phyloP scores from a whole-genome alignment of 2,797 vertebrate genomes.

The Coendou prehensilis region DNA sequence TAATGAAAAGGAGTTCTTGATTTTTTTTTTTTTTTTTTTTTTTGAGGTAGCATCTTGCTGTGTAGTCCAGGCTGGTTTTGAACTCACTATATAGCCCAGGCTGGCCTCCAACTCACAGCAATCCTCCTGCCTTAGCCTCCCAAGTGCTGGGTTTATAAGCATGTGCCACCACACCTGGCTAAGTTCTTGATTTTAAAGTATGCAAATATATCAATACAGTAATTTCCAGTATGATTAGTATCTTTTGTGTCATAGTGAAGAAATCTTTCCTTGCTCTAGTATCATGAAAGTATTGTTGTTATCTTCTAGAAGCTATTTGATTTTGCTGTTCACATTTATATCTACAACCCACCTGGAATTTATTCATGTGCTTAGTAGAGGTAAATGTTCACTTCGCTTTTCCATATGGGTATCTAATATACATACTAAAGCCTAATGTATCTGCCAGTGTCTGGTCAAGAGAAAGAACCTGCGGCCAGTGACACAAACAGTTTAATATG shows the following conservation, averaged over 20 bases:
- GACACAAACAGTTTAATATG: slow-evolving; percentile 49
- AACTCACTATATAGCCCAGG: neutral
- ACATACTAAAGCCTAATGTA: neutral
- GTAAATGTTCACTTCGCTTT: slow-evolving; percentile 8
- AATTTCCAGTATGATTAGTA: neutral
- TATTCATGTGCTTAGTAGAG: neutral
- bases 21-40: neutral
- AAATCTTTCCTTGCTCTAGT: slow-evolving; percentile 9
- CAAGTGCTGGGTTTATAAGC: neutral
- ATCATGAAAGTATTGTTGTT: slow-evolving; percentile 6
- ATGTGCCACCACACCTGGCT: neutral
- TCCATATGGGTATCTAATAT: neutral
- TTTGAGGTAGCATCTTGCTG: neutral
- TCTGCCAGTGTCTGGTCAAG: neutral
- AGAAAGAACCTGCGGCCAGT: slow-evolving; percentile 42
- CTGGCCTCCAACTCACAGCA: too few species aligned
- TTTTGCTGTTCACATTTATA: slow-evolving; percentile 41
- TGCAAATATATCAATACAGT: neutral
- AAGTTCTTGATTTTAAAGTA: slow-evolving; percentile 54
- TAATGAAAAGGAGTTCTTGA: neutral
- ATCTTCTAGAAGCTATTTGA: neutral
- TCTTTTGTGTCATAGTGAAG: neutral
- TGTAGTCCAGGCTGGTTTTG: neutral
- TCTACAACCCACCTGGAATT: neutral
- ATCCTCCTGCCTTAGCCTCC: neutral